These are phyloP conservation scores for Mesochorus sp. DNA, from an alignment of 2,888 invertebrate species.

Conservation along the genomic window DNA sequence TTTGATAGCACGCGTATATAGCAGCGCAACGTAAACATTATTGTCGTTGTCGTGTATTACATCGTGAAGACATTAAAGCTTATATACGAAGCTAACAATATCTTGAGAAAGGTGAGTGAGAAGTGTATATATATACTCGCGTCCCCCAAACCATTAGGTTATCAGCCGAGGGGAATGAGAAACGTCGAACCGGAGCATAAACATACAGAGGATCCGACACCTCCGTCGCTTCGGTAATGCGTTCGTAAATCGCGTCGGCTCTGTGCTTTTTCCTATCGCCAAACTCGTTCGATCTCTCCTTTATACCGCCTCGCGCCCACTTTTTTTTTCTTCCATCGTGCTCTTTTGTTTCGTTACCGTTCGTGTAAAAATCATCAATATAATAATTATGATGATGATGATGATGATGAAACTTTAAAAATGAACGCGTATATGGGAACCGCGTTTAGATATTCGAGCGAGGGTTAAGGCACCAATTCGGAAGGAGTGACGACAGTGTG, in stretches of 20 bases:
- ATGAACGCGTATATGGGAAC: no score
- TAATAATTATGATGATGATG: no score
- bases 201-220: conserved; percentile 74
- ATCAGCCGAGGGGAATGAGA: conserved; percentile 68
- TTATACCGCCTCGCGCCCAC: conserved; percentile 13
- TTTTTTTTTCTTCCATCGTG: conserved; percentile 21
- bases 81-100: conserved; percentile 16
- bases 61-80: conserved; percentile 15
- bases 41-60: not conserved
- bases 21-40: not conserved
- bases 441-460: no score
- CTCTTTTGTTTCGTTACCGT: conserved; percentile 58
- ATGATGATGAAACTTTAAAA: no score
- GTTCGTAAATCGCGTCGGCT: conserved; percentile 73
- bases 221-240: conserved; percentile 76
- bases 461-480: not conserved
- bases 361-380: no score
- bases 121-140: not conserved
- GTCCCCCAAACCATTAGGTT: conserved; percentile 77
- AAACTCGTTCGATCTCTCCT: conserved; percentile 27
- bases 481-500: not conserved
- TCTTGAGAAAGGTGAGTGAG: not conserved
- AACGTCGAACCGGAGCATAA: conserved; percentile 74
- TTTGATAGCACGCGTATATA: not conserved
- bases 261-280: conserved; percentile 73